Percentiles rank a stretch among this genome's conserved stretches.
These are phyloP conservation scores for Talpa occidentalis DNA, from an alignment of 2,113 vertebrate genomes.

Conservation along the genomic window DNA sequence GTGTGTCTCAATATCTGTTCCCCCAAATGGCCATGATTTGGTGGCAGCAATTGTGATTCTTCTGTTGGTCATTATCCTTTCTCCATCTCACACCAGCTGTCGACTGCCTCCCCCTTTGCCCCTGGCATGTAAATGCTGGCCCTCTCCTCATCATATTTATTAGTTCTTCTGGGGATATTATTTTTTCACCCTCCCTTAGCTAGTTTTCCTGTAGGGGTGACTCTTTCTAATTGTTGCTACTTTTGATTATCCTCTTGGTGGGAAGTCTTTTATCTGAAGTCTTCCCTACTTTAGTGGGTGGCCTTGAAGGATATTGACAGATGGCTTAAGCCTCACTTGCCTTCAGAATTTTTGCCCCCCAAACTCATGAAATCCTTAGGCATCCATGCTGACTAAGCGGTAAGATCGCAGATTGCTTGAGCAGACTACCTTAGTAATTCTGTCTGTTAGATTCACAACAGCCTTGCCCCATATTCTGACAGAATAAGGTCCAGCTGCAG, in stretches of 20 bases:
- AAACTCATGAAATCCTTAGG: not conserved
- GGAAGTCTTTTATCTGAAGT: not conserved
- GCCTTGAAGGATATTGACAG: not conserved
- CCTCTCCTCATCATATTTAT: not conserved
- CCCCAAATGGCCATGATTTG: not conserved
- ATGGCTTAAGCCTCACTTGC: not conserved
- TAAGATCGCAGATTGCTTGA: not conserved
- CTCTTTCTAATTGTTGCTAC: not conserved
- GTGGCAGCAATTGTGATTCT: not conserved
- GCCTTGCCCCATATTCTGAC: not conserved
- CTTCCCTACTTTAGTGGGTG: not conserved
- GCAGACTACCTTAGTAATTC: not conserved
- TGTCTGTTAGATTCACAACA: not conserved
- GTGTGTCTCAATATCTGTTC: not conserved
- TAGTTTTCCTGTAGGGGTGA: not conserved
- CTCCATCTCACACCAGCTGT: constrained; percentile 27
- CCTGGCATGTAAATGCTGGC: constrained; percentile 12
- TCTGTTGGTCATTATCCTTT: constrained; percentile 35
- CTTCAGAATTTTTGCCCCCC: not conserved
- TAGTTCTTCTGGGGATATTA: constrained; percentile 34
- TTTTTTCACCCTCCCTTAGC: not conserved
- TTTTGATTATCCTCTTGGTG: not conserved
- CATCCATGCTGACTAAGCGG: not conserved
- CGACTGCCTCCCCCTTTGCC: not conserved
- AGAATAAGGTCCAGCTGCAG: not conserved